Percentiles rank a stretch among this genome's conserved stretches.
Conservation (phyloP, 2,113 vertebrate species). For the Proteles cristata region DNA sequence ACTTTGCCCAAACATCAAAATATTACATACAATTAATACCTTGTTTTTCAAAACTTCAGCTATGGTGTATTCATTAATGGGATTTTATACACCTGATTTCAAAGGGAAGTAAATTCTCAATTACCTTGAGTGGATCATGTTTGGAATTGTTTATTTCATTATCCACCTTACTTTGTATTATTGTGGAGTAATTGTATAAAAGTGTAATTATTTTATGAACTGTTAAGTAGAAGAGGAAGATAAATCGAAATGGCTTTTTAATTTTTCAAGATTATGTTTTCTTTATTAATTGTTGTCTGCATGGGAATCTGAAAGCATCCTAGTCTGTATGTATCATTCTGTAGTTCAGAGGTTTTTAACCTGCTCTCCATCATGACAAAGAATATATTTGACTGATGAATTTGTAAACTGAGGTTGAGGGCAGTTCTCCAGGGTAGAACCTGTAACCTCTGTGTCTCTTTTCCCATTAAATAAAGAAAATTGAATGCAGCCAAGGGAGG, state of each 20-base stretch:
- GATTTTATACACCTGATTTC: not conserved
- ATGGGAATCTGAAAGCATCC: not conserved
- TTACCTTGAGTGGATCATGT: not conserved
- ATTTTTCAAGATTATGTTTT: not conserved
- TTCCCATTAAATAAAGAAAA: slow-evolving; percentile 26
- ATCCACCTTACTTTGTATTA: not conserved
- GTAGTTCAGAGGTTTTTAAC: not conserved
- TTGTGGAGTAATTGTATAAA: not conserved
- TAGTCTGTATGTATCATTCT: not conserved
- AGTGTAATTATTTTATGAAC: not conserved
- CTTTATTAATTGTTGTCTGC: not conserved
- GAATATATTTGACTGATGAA: not conserved
- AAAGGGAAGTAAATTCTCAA: not conserved
- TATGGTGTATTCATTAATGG: not conserved
- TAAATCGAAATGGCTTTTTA: slow-evolving; percentile 14
- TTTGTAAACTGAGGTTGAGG: slow-evolving; percentile 27
- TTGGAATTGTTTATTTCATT: not conserved
- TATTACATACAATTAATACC: not conserved
- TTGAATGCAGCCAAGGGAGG: not conserved
- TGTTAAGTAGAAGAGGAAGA: not conserved
- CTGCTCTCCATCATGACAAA: not conserved
- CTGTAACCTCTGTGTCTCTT: not conserved
- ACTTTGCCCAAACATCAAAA: not conserved
- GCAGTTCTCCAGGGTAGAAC: not conserved
- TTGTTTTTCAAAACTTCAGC: not conserved